Percentiles rank a stretch among this genome's conserved stretches.
Conservation (phyloP, 2,888 invertebrate genomes). For the Ochropleura leucogaster region DNA sequence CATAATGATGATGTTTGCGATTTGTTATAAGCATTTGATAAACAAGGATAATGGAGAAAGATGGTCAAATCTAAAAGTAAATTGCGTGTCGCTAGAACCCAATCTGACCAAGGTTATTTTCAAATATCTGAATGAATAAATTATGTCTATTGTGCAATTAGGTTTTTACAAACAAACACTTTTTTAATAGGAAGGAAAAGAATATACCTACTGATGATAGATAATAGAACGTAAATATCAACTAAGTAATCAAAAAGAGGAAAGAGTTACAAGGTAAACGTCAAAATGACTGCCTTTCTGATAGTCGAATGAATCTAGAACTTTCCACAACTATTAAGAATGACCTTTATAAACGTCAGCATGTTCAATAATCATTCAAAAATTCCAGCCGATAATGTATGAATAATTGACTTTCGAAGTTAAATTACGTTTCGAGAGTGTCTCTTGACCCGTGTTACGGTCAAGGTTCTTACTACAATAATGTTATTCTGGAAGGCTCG, state of each 20-base stretch:
- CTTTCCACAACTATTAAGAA: neutral
- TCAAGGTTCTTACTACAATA: slow-evolving; percentile 16
- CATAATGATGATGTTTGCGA: neutral
- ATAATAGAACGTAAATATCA: neutral
- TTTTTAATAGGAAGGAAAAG: neutral
- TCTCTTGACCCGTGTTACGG: slow-evolving; percentile 2
- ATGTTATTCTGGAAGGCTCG: slow-evolving; percentile 26
- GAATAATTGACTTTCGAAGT: slow-evolving; percentile 28
- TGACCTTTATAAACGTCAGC: slow-evolving; percentile 4
- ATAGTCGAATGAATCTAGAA: neutral
- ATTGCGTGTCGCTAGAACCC: too few relatives aligned
- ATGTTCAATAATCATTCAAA: neutral
- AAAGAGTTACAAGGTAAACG: neutral
- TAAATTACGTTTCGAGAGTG: slow-evolving; percentile 41
- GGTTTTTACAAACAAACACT: too few relatives aligned
- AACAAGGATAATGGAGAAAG: too few relatives aligned
- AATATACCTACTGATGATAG: neutral
- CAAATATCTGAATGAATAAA: too few relatives aligned
- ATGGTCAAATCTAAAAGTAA: too few relatives aligned
- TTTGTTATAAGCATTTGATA: too few relatives aligned
- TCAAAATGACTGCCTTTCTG: neutral
- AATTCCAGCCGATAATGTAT: slow-evolving; percentile 18
- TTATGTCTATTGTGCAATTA: too few relatives aligned
- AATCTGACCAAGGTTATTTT: too few relatives aligned
- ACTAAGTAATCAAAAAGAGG: neutral